Percentiles rank a stretch among this genome's conserved stretches.
Evolutionary conservation across 2,113 vertebrate species (phyloP).

Genomic region (Upupa epops): DNA sequence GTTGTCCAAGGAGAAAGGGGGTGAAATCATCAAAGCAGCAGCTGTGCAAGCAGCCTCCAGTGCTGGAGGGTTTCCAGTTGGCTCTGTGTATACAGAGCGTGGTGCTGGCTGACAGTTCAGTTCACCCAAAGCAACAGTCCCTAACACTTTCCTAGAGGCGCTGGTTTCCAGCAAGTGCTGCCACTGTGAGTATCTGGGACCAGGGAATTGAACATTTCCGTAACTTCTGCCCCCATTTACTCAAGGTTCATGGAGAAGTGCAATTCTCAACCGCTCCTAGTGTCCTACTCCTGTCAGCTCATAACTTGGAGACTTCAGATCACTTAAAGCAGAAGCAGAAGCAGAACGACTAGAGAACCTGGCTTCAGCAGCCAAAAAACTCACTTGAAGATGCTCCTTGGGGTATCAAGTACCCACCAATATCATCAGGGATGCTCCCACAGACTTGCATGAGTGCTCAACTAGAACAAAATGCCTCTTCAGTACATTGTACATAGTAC

Average conservation of each 20-base stretch:
- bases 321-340: not conserved
- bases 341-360: not conserved
- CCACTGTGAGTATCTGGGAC: not conserved
- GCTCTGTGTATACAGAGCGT: not conserved
- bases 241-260: not conserved
- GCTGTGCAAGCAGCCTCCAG: slow-evolving; percentile 18
- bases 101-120: not conserved
- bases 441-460: not conserved
- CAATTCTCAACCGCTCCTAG: not conserved
- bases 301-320: not conserved
- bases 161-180: not conserved
- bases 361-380: not conserved
- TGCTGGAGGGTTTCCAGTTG: slow-evolving; percentile 26
- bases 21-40: not conserved
- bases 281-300: not conserved
- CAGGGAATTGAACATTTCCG: not conserved
- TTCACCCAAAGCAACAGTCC: slow-evolving; percentile 8
- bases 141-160: not conserved
- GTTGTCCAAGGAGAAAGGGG: not conserved
- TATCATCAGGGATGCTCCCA: not conserved
- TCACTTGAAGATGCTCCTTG: not conserved
- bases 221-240: not conserved
- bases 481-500: not conserved
- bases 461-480: not conserved
- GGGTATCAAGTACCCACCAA: not conserved